phyloP scores from a whole-genome alignment of 2,888 invertebrate species.

The Cyclophora albipunctata region DNA sequence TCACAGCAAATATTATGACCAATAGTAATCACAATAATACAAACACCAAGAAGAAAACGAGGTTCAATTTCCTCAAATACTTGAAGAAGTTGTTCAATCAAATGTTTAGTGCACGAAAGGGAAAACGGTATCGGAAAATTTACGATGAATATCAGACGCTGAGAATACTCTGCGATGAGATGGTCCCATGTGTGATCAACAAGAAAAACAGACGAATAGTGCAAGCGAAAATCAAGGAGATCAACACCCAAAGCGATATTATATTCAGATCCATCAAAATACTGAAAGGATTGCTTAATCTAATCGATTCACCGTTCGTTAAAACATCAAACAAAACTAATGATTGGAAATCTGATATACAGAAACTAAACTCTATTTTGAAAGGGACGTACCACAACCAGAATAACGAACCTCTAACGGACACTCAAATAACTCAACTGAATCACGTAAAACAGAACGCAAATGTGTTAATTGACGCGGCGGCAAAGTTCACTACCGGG shows the following conservation, averaged over 20 bases:
- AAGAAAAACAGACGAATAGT: constrained; percentile 28
- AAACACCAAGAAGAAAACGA: constrained; percentile 11
- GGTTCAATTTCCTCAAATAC: constrained; percentile 32
- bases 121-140: constrained; percentile 11
- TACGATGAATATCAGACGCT: constrained; percentile 30
- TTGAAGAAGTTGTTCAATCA: constrained; percentile 43
- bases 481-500: constrained; percentile 44
- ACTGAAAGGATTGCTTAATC: constrained; percentile 44
- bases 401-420: constrained; percentile 21
- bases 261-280: constrained; percentile 43
- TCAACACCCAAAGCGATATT: constrained; percentile 38
- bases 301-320: constrained; percentile 24
- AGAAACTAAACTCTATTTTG: constrained; percentile 38
- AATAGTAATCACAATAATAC: constrained; percentile 10
- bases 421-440: constrained; percentile 36
- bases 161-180: constrained; percentile 38
- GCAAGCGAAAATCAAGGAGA: constrained; percentile 34
- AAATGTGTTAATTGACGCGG: constrained; percentile 38
- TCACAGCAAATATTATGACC: constrained; percentile 10
- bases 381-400: constrained; percentile 23
- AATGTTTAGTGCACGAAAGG: constrained; percentile 26
- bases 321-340: constrained; percentile 5
- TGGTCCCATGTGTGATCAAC: constrained; percentile 35
- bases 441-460: constrained; percentile 44
- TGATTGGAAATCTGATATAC: constrained; percentile 25